Evolutionary conservation across 2,797 vertebrate species (phyloP).

Genomic region (Thunnus albacares): DNA sequence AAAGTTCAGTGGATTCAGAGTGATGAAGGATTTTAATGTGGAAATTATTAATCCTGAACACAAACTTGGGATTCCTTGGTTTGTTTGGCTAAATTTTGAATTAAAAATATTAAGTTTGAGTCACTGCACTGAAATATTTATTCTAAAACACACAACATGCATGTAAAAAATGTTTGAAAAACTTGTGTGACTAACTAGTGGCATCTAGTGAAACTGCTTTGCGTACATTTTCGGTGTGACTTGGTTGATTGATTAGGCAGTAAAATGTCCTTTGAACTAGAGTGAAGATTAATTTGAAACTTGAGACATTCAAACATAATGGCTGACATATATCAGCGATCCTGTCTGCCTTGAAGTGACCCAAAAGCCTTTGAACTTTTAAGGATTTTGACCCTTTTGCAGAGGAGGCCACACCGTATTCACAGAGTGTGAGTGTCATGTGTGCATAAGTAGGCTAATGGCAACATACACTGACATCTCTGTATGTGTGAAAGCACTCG

Average conservation of each 20-base stretch:
- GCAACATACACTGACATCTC: neutral
- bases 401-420: neutral
- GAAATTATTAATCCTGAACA: neutral
- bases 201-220: neutral
- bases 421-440: neutral
- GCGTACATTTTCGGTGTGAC: neutral
- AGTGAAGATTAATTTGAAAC: slow-evolving; percentile 58
- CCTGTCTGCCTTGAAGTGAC: slow-evolving; percentile 4
- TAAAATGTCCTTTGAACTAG: slow-evolving; percentile 45
- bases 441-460: neutral
- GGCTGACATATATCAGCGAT: slow-evolving; percentile 47
- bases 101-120: too few relatives aligned
- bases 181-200: neutral
- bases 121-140: neutral
- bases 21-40: neutral
- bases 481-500: neutral
- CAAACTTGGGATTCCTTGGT: neutral
- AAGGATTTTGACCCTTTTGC: slow-evolving; percentile 46
- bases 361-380: slow-evolving; percentile 56
- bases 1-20: neutral
- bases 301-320: slow-evolving; percentile 33
- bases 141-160: neutral
- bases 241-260: slow-evolving; percentile 29
- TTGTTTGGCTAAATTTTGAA: too few relatives aligned
- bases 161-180: neutral